phyloP scores from a whole-genome alignment of 2,113 vertebrate genomes.

The Holacanthus passer region DNA sequence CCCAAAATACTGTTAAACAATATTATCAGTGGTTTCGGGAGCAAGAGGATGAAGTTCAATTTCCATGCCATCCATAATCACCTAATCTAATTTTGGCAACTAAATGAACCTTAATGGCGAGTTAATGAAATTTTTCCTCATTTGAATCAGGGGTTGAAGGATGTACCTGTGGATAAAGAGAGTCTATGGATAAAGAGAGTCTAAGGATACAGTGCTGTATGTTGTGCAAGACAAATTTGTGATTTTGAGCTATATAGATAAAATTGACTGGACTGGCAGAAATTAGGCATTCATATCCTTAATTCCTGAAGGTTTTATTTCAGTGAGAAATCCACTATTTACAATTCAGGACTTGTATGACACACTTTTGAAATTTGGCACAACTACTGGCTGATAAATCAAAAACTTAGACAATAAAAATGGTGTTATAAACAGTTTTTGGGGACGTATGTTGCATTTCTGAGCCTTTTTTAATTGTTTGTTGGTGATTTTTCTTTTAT shows the following conservation, averaged over 20 bases:
- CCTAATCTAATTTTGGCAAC: not conserved
- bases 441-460: not conserved
- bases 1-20: not conserved
- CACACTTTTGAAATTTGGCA: too few relatives aligned
- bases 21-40: not conserved
- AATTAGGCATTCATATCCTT: not conserved
- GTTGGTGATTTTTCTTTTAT: not conserved
- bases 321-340: not conserved
- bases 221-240: not conserved
- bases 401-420: not conserved
- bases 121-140: not conserved
- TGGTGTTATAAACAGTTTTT: not conserved
- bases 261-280: not conserved
- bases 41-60: not conserved
- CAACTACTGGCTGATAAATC: too few relatives aligned
- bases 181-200: not conserved
- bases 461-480: not conserved
- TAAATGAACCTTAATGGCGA: not conserved
- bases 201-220: not conserved
- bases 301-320: not conserved
- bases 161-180: too few relatives aligned
- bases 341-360: not conserved
- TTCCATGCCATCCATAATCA: not conserved
- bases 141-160: not conserved
- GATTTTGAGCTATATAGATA: not conserved